Conservation (phyloP, 2,888 invertebrate genomes). For the Seira musarum region DNA sequence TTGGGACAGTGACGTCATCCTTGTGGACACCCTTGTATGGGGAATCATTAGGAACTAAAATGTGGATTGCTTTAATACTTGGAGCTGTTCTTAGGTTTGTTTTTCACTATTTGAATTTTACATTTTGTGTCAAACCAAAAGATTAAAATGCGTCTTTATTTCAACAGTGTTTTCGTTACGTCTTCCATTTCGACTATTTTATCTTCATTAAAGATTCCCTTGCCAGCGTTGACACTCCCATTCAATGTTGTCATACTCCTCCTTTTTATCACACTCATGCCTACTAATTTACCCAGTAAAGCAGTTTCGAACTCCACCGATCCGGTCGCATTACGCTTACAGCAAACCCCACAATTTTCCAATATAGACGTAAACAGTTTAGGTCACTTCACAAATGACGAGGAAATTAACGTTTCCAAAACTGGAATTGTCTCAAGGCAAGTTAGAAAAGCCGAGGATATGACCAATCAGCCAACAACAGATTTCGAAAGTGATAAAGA, state of each 20-base stretch:
- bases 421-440: neutral
- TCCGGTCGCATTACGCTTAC: constrained; percentile 22
- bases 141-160: constrained; percentile 65
- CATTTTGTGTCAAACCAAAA: neutral
- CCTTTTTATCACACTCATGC: constrained; percentile 71
- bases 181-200: constrained; percentile 71
- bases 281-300: constrained; percentile 57
- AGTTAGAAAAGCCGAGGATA: constrained; percentile 34
- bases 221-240: constrained; percentile 72
- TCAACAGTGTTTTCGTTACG: constrained; percentile 72
- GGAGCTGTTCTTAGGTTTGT: constrained; percentile 68
- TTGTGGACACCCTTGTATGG: constrained; percentile 70
- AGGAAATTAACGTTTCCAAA: neutral
- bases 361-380: neutral
- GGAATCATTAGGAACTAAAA: constrained; percentile 48
- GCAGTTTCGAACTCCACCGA: neutral
- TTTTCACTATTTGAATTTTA: neutral
- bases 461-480: constrained; percentile 30
- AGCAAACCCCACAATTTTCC: neutral
- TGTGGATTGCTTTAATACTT: constrained; percentile 68
- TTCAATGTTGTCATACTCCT: constrained; percentile 72
- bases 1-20: constrained; percentile 70
- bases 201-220: constrained; percentile 71
- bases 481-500: constrained; percentile 39
- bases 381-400: neutral